phyloP scores from a whole-genome alignment of 2,797 vertebrate species.

The Sebastiscus albofasciatus region DNA sequence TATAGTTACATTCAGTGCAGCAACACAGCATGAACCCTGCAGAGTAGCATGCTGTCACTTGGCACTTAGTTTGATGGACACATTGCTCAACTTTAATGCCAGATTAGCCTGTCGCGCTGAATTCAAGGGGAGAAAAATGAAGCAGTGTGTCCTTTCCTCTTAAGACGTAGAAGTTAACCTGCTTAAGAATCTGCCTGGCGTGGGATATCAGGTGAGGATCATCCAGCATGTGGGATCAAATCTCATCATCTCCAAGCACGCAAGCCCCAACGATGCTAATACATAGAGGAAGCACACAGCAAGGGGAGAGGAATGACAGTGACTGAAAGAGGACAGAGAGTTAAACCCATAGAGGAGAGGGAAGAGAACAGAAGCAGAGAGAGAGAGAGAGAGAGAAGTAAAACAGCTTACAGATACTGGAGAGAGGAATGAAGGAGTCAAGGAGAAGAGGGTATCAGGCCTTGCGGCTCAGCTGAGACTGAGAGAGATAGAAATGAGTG shows the following conservation, averaged over 20 bases:
- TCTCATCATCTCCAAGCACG: conserved; percentile 81
- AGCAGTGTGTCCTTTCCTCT: conserved; percentile 61
- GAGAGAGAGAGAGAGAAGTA: conserved; percentile 16
- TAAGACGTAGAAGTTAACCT: conserved; percentile 73
- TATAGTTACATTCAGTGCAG: not conserved
- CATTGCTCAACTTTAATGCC: conserved; percentile 58
- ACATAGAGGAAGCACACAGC: conserved; percentile 46
- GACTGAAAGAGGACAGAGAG: conserved; percentile 13
- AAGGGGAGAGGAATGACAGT: conserved; percentile 4
- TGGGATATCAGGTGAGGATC: conserved; percentile 71
- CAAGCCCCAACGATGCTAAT: conserved; percentile 75
- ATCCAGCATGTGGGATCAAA: conserved; percentile 80
- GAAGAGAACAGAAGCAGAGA: conserved; percentile 9
- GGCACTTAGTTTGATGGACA: conserved; percentile 48
- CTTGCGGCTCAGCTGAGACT: conserved; percentile 73
- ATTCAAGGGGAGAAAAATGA: conserved; percentile 52
- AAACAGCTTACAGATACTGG: conserved; percentile 52
- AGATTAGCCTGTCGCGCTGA: conserved; percentile 49
- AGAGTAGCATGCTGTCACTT: conserved; percentile 35
- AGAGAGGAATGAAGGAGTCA: conserved; percentile 84
- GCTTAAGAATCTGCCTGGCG: conserved; percentile 76
- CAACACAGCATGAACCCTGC: not conserved
- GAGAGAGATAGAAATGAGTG: conserved; percentile 28
- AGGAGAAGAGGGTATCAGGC: conserved; percentile 87
- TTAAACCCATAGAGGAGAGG: not conserved